phyloP scores from a whole-genome alignment of 2,888 invertebrate genomes.

The Chirona hameri region DNA sequence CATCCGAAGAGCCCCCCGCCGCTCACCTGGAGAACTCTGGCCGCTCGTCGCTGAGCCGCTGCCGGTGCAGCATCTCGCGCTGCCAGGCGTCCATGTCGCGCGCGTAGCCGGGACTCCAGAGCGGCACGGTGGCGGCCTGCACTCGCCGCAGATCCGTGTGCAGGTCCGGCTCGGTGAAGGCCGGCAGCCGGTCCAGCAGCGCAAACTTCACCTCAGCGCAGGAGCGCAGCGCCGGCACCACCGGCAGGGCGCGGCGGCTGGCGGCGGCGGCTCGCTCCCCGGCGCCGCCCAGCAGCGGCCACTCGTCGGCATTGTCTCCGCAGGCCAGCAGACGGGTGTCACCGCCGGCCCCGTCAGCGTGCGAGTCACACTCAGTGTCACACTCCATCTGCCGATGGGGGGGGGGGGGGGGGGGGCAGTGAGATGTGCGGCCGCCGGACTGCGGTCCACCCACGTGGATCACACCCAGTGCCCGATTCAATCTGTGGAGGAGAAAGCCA shows the following conservation, averaged over 20 bases:
- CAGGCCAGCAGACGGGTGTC: neutral
- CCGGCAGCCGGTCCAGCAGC: slow-evolving; percentile 9
- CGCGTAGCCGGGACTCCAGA: neutral
- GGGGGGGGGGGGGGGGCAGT: no score
- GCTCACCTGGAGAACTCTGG: slow-evolving; percentile 10
- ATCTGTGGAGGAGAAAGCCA: no score
- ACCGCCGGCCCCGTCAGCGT: neutral
- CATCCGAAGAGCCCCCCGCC: no score
- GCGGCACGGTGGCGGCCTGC: slow-evolving; percentile 3
- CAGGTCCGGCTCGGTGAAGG: slow-evolving; percentile 5
- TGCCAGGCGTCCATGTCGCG: slow-evolving; percentile 5
- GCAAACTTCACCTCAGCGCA: slow-evolving; percentile 13
- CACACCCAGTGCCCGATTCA: no score
- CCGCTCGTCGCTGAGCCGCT: neutral
- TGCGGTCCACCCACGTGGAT: no score
- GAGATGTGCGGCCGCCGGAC: no score
- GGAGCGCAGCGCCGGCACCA: slow-evolving; percentile 5
- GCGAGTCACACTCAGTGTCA: no score
- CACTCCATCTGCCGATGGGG: no score
- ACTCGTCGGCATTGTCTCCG: slow-evolving; percentile 4
- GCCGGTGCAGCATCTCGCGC: neutral
- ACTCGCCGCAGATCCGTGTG: neutral
- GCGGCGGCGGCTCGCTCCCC: neutral
- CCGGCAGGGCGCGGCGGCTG: neutral
- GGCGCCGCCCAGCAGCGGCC: neutral